phyloP scores from a whole-genome alignment of 2,113 vertebrate genomes.

The Platysteira castanea region DNA sequence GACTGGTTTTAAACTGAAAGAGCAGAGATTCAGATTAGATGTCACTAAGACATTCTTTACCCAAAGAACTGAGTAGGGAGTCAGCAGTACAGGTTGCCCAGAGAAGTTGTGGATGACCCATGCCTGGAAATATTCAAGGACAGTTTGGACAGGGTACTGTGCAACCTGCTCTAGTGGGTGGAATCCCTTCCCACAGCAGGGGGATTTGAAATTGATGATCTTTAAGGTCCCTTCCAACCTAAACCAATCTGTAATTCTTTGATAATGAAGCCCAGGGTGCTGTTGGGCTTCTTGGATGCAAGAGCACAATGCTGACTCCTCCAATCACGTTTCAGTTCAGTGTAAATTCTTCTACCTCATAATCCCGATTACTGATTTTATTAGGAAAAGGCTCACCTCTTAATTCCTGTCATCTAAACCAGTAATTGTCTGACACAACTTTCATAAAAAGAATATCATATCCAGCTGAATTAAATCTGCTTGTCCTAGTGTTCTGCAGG shows the following conservation, averaged over 20 bases:
- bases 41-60: neutral
- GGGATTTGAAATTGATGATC: neutral
- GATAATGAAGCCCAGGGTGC: neutral
- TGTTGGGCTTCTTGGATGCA: neutral
- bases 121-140: neutral
- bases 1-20: neutral
- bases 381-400: neutral
- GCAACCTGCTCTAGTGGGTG: neutral
- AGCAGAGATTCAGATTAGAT: neutral
- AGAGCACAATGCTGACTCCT: neutral
- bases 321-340: neutral
- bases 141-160: neutral
- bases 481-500: neutral
- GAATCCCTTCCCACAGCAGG: neutral
- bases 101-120: neutral
- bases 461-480: neutral
- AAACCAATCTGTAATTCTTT: neutral
- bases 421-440: neutral
- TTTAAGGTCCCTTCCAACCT: neutral
- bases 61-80: neutral
- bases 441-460: neutral
- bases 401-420: neutral
- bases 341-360: neutral
- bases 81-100: neutral
- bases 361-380: neutral